Conservation (phyloP, 2,888 invertebrate genomes). For the Panopea generosa region DNA sequence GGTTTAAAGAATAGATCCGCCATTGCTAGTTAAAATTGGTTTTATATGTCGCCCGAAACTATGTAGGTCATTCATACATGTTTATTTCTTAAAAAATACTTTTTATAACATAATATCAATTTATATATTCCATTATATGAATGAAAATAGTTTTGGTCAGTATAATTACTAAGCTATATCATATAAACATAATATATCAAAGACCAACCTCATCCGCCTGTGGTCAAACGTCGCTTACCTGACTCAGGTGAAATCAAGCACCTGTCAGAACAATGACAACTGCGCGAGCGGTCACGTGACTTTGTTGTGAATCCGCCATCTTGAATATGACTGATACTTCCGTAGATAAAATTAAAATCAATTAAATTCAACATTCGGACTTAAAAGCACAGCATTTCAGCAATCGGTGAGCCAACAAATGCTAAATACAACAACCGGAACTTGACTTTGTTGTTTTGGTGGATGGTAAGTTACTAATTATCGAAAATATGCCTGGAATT, state of each 20-base stretch:
- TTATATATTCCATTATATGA: too few species aligned
- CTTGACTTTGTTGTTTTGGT: conserved; percentile 18
- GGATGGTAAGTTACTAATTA: conserved; percentile 50
- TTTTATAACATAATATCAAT: too few species aligned
- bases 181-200: too few species aligned
- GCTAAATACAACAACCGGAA: conserved; percentile 21
- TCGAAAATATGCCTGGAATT: conserved; percentile 55
- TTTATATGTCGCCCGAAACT: too few species aligned
- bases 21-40: too few species aligned
- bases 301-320: conserved; percentile 71
- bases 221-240: conserved; percentile 30
- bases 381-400: neutral
- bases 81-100: too few species aligned
- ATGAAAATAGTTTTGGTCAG: too few species aligned
- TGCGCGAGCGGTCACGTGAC: conserved; percentile 59
- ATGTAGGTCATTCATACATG: too few species aligned
- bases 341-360: conserved; percentile 48
- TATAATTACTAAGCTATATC: too few species aligned
- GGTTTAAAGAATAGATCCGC: too few species aligned
- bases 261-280: conserved; percentile 50
- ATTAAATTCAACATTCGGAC: neutral
- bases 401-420: conserved; percentile 13
- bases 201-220: neutral
- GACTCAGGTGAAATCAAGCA: conserved; percentile 53
- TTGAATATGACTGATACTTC: conserved; percentile 71